These are phyloP conservation scores for Bos indicus DNA, from an alignment of 2,113 vertebrate species.

Conservation along the genomic window DNA sequence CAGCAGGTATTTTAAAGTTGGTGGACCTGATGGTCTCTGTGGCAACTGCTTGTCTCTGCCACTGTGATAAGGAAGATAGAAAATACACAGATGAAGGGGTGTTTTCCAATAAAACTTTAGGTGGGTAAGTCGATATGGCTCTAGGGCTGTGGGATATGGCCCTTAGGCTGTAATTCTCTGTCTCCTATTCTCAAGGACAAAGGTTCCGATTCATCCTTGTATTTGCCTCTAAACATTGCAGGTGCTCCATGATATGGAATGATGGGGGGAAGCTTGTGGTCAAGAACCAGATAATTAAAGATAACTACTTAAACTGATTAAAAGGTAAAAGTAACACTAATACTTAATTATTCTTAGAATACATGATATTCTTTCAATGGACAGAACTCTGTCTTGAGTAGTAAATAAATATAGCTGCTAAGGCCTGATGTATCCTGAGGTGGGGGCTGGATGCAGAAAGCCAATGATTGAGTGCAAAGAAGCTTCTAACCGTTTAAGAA, in stretches of 20 bases:
- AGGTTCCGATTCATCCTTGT: background rate
- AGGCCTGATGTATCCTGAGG: background rate
- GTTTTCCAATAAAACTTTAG: background rate
- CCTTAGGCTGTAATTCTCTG: background rate
- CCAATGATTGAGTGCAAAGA: background rate
- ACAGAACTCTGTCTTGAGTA: background rate
- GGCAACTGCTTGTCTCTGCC: background rate
- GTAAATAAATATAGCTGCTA: background rate
- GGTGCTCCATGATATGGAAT: background rate
- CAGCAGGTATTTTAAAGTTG: background rate
- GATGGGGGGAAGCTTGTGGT: background rate
- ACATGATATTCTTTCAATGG: background rate
- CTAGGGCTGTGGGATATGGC: background rate
- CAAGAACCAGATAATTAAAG: background rate
- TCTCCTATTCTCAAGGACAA: background rate
- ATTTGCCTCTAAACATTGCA: background rate
- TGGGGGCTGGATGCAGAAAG: background rate
- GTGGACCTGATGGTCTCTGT: background rate
- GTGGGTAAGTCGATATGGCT: background rate
- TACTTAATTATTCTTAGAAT: background rate
- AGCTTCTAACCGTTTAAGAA: background rate
- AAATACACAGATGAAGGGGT: background rate
- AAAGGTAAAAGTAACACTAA: background rate
- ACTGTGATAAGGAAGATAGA: background rate
- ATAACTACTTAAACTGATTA: background rate